Evolutionary conservation across 2,113 vertebrate genomes (phyloP), one percentile per base, ranked within the genome.

Genomic region (Anthoscopus minutus): DNA sequence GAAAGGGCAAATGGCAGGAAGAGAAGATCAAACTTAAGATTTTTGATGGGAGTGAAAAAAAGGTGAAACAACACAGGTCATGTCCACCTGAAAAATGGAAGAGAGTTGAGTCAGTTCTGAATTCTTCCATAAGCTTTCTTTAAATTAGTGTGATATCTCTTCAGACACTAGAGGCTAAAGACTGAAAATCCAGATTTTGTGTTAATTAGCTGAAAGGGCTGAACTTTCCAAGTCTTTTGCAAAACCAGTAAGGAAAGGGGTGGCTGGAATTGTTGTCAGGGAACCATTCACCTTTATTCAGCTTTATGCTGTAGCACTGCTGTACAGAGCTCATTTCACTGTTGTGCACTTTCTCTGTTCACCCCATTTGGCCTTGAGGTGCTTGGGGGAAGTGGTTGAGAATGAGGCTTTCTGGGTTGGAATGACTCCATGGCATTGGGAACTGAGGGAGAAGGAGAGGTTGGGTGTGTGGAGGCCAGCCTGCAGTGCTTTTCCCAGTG

Each of bases 321-420:
- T 82, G 23, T 37, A 28, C 27, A 47, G 38, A 19, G 15, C 15
- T 38, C 9, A 4, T 19, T 31, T 67, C 20, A 8, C 13, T 69
- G 20, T 28, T 77, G 12, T 70, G 33, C 48, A 48, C 10, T 38
- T 16, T 28, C 23, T 53, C 15, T 40, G 21, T 54, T 78, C 2
- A 1, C 2, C 5, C 22, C 5, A 8, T 25, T 66, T 70, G 45
- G 35, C 64, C 2, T 1, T 8, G 15, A 51, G 35, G 42, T 62
- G 57, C 33, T n/a, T 0, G 0, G 38, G 15, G 45, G 38, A 80
- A 37, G 10, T 54, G 72, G 11, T 73, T 24, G 44, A 14, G 58
- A 42, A 9, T 5, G 13, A 67, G 28, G 5, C 27, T 69, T 73
- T 66, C 25, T 51, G 44, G 17, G 17, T 23, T n/a, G 20, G 50